Evolutionary conservation across 2,888 invertebrate species (phyloP), one percentile per base, ranked within the genome.

Genomic region (Drosophila acutilabella): DNA sequence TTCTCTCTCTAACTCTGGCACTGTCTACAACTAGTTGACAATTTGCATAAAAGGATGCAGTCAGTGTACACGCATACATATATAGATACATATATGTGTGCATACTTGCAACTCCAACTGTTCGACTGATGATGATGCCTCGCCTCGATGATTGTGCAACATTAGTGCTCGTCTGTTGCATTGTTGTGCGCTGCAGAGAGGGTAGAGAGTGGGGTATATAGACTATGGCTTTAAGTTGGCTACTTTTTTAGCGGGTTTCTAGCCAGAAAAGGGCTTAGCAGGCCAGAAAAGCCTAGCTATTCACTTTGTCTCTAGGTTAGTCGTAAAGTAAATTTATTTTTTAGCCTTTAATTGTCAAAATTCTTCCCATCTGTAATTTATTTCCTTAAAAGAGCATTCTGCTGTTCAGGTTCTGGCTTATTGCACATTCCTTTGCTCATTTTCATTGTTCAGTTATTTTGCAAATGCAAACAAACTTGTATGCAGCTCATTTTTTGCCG

Each of bases 41-140:
- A 84, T 84, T 80, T 85, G 74, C 68, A 82, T 88, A 88, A 88
- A 84, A 84, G 88, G 67, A 78, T 75, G 78, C 87, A 84, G 72
- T 66, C 64, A 83, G 77, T 80, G 66, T 78, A 61, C 60, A 36
- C 36, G 20, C 18, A 44, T 44, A 10, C 18, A 44, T 10, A 44
- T 33, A 16, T 33, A 61, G 42, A 42, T 60, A 68, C 60, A 57
- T 53, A 2, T 18, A 50, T 42, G 18, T 13, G 26, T 2, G 58
- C 42, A 51, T 62, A 51, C 67, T 36, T 58, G 41, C 30, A 16
- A 50, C 53, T 64, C 51, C 54, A 54, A 56, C 53, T 60, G 38
- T 56, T 48, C 45, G 20, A 36, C 38, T 45, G 64, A 50, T 67
- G 65, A 54, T 60, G 65, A 44, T 75, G 76, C 56, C 50, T 73